phyloP scores from a whole-genome alignment of 1,140 invertebrate species.

The Onthophagus taurus region DNA sequence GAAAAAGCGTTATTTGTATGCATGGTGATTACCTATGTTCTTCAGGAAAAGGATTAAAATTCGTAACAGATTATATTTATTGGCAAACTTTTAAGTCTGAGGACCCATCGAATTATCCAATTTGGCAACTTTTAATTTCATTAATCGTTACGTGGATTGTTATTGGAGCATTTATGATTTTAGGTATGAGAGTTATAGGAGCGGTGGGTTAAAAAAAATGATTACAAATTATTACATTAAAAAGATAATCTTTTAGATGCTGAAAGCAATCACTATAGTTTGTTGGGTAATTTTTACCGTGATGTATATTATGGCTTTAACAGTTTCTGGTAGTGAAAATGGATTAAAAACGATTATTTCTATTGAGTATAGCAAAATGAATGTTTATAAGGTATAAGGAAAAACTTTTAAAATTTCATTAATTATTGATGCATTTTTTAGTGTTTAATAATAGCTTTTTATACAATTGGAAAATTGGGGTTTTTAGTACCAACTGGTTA shows the following conservation, averaged over 20 bases:
- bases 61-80: conserved; percentile 4
- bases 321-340: conserved; percentile 4
- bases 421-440: conserved; percentile 9
- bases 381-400: conserved; percentile 12
- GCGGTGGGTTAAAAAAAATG: conserved; percentile 7
- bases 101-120: conserved; percentile 8
- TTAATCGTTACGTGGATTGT: conserved; percentile 16
- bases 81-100: conserved; percentile 9
- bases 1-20: not conserved
- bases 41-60: not conserved
- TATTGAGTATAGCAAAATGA: conserved; percentile 7
- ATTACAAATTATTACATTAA: not conserved
- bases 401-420: not conserved
- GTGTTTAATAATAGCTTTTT: conserved; percentile 14
- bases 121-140: conserved; percentile 13
- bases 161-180: conserved; percentile 10
- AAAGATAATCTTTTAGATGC: conserved; percentile 12
- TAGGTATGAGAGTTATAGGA: conserved; percentile 15
- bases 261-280: conserved; percentile 10
- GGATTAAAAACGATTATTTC: conserved; percentile 1
- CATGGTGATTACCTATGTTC: not conserved
- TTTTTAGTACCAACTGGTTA: conserved; percentile 14
- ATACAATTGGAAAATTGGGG: conserved; percentile 12
- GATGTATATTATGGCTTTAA: conserved; percentile 11
- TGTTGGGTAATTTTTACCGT: conserved; percentile 8